Evolutionary conservation across 1,140 invertebrate genomes (phyloP), one percentile per base, ranked within the genome.

Genomic region (Sitobion miscanthi): DNA sequence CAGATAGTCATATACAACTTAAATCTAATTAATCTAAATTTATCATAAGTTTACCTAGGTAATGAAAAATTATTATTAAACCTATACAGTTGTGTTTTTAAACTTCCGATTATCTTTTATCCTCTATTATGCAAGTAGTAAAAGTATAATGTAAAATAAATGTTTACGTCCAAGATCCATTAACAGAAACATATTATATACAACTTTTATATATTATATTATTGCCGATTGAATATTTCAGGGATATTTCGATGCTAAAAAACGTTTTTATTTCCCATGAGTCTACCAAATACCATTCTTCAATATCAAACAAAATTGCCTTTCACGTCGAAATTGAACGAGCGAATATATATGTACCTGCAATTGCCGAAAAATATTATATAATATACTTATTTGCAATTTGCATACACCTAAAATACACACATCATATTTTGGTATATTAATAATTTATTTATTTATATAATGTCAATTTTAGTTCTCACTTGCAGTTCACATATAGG

Each of bases 1-100:
- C 21, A 21, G 6, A 4, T 89, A 89, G 54, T 38, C 14, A 52
- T n/a, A 86, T 47, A 86, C 20, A 23, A 42, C 2, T 38, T 85
- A 42, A 20, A 42, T 85, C 23, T 45, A 85, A 42, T 42, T 85
- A 42, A 85, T 85, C 3, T 25, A 85, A 77, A 77, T 17, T n/a
- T 30, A 69, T 69, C 30, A 69, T 69, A n/a, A 4, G n/a, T 77
- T 77, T n/a, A 77, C n/a, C 14, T n/a, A 20, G n/a, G 14, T n/a
- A 77, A 35, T n/a, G 62, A 77, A 17, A 77, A 77, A 77, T 17
- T 77, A 30, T 85, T 85, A 85, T 85, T 85, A 45, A 85, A 85
- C 1, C 8, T 42, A 85, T 25, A 45, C 45, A 45, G 45, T 30
- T 3, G 83, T 85, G 35, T 85, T 85, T 85, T 25, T 25, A 9